Evolutionary conservation across 2,113 vertebrate genomes (phyloP), one percentile per base, ranked within the genome.

Genomic region (Protomyctophum bolini): DNA sequence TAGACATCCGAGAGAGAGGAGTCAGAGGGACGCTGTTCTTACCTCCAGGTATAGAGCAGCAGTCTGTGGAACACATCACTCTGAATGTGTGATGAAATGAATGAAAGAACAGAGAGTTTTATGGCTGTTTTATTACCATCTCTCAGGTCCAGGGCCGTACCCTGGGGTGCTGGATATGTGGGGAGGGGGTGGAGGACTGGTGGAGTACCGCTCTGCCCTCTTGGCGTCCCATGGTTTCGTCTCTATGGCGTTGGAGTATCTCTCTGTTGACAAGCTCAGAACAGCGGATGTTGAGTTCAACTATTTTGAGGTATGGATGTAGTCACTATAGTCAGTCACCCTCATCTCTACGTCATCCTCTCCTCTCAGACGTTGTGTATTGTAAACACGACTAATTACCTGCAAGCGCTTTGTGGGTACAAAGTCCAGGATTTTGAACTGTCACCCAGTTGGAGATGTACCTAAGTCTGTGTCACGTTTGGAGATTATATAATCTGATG

Each of bases 161-260:
- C 90, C 93, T 7, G 91, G 85, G 4, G 15, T 94, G 54, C 2
- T 94, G 81, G 93, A 94, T 45, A 65, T 94, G 73, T 94, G 92
- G 93, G 93, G 93, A 4, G 91, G 90, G 0, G 92, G 92, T 14
- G 93, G 92, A 4, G 91, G 92, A 2, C 86, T 93, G 11, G 1
- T 91, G 8, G 92, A 94, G 78, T 93, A 92, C 47, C 91, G 92
- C 8, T 11, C 92, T 0, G 80, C 90, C 2, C 67, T 93, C 57
- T 74, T 94, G 29, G 92, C 91, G 0, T 91, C 92, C 10, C 89
- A 79, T 11, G 91, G 93, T 29, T 94, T 85, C 41, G 87, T 21
- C 0, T 54, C 86, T 0, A 51, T 94, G 51, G 90, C 93, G 0
- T 69, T 94, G 72, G 69, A 92, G 14, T 93, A 93, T 59, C 10